Evolutionary conservation across 2,797 vertebrate species (phyloP), one percentile per base, ranked within the genome.

Genomic region (Ctenopoma multispine): DNA sequence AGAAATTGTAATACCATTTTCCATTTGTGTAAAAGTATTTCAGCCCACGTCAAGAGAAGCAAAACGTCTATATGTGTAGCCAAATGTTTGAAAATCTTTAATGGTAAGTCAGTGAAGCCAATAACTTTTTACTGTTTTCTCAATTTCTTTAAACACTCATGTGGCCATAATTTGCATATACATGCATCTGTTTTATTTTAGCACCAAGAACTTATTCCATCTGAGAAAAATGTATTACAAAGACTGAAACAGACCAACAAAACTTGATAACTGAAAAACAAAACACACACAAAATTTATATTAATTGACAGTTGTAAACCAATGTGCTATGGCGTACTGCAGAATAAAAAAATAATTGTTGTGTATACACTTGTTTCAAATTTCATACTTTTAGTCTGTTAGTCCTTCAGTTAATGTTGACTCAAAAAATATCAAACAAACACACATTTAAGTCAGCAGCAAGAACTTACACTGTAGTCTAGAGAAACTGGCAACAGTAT

Each of bases 401-500:
- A 77, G 69, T 83, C 68, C 70, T 85, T 81, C 67, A 79, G 53
- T 82, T 59, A 69, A 81, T 68, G 73, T 65, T 63, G 54, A 80
- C 76, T 73, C 1, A 72, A 77, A 38, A 84, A 80, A 75, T 27
- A 76, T 68, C 64, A 87, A 87, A 84, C 63, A 82, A 80, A 80
- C 59, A 90, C 71, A 81, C 75, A 77, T 80, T 88, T 73, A 83
- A 83, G 82, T 92, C 90, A 93, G 91, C 90, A 92, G 91, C 91
- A 90, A 89, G 34, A 81, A 75, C 50, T 36, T 72, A 72, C 69
- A 85, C 85, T 64, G 78, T 85, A 78, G 62, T 82, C 83, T 74
- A 77, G 64, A 69, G 43, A 79, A 72, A 80, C 63, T 68, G 80
- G 63, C 69, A 82, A 80, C 63, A 84, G 61, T 54, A 60, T 78